A percentile compares a stretch with the other conserved stretches of the same genome.
Evolutionary conservation across 2,113 vertebrate species (phyloP).

Genomic region (Halcyon senegalensis): DNA sequence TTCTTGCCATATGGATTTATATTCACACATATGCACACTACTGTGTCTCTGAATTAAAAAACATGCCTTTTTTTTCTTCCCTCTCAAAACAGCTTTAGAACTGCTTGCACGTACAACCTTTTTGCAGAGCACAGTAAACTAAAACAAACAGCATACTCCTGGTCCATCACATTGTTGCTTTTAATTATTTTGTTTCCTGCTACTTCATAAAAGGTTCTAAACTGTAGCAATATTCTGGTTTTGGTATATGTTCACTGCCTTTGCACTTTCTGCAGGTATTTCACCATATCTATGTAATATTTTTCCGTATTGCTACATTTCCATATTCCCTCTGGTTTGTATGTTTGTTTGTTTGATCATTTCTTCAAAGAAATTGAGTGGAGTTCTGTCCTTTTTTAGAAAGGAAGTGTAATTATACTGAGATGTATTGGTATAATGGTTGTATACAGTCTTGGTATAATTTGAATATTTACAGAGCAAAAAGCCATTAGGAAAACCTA

Average conservation of each 20-base stretch:
- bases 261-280: neutral
- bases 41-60: neutral
- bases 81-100: neutral
- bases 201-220: neutral
- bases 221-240: neutral
- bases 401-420: neutral
- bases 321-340: neutral
- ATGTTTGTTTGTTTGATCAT: neutral
- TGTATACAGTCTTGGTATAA: neutral
- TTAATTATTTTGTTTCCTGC: neutral
- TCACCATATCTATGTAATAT: neutral
- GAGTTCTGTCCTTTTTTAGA: neutral
- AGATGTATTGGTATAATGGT: neutral
- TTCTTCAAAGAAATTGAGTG: neutral
- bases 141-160: neutral
- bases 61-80: neutral
- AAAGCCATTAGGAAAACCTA: neutral
- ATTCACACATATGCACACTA: neutral
- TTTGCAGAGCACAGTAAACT: neutral
- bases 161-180: neutral
- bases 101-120: neutral
- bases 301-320: neutral
- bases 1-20: neutral
- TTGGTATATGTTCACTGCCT: neutral
- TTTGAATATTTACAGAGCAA: neutral